Base-by-base conservation (phyloP, 1,140 invertebrate genomes). In the Bombus confusus region DNA sequence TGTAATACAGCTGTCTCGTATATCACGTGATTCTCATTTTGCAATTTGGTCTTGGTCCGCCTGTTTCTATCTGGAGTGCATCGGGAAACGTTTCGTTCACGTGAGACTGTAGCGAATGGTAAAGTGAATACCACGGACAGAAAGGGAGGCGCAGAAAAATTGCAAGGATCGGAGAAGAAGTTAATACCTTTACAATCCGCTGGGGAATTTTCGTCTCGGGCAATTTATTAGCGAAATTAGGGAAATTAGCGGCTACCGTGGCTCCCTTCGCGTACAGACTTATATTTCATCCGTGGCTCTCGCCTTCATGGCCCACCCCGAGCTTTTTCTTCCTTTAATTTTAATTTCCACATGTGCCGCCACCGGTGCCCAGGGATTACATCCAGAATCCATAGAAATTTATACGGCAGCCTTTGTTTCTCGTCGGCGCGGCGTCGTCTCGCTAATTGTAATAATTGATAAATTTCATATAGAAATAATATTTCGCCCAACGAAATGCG, bases 191-290 rank as follows among this genome's bases (percentile, higher is more conserved):
- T 92, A 90, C 91, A 92, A 92, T 92, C 91, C 91, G 74, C 71
- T 52, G 47, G 90, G 86, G 87, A 90, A 93, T 92, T 91, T 92
- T 93, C 90, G 86, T 83, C 83, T 81, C 77, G 85, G 81, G 86
- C 87, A 92, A 92, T 93, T 93, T 93, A 92, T 92, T 92, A 92
- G 82, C 87, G 92, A 91, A 93, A 93, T 93, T 93, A 92, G 89
- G 89, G 91, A 92, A 92, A 93, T 92, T 91, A 92, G 91, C 86
- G 87, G 82, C 76, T 72, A 87, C 81, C 75, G 80, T 72, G 68
- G 73, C 79, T 77, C 89, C 79, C 31, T 89, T 83, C 80, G 76
- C 81, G 85, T 64, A 76, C 81, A 85, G 87, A 91, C 86, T 87
- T 91, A 87, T 87, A 86, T 89, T 85, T 86, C 62, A 57, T 85